Percentiles rank a stretch among this genome's conserved stretches.
Evolutionary conservation across 2,888 invertebrate species (phyloP).

Genomic region (Nezara viridula): DNA sequence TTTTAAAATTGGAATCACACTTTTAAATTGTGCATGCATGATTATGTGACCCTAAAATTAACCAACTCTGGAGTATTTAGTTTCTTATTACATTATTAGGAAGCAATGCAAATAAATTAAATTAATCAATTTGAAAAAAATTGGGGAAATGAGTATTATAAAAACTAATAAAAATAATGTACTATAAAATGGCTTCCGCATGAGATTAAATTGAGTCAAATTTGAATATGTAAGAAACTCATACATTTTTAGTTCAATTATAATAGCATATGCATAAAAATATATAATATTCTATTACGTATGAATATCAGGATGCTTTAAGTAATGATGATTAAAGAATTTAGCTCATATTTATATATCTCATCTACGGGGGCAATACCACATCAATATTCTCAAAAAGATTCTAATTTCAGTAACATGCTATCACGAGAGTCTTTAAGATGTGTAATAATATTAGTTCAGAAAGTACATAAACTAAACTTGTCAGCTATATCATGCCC

Average conservation of each 20-base stretch:
- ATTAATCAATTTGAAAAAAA: neutral
- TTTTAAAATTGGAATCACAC: slow-evolving; percentile 47
- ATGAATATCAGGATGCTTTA: slow-evolving; percentile 9
- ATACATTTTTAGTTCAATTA: slow-evolving; percentile 18
- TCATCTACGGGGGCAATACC: slow-evolving; percentile 53
- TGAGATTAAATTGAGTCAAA: neutral
- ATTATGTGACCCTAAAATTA: slow-evolving; percentile 51
- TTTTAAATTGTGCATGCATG: slow-evolving; percentile 49
- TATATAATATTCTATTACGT: neutral
- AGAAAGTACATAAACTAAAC: slow-evolving; percentile 42
- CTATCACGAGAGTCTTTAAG: slow-evolving; percentile 22
- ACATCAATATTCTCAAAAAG: slow-evolving; percentile 54
- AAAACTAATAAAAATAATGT: neutral
- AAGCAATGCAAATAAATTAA: slow-evolving; percentile 8
- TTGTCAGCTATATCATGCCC: slow-evolving; percentile 54
- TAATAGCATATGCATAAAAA: neutral
- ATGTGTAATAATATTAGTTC: slow-evolving; percentile 21
- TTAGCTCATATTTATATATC: slow-evolving; percentile 24
- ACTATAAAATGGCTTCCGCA: neutral
- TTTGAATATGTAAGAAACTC: neutral
- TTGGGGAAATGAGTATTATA: neutral
- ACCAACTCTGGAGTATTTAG: slow-evolving; percentile 40
- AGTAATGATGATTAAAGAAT: slow-evolving; percentile 51
- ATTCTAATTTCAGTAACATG: slow-evolving; percentile 54
- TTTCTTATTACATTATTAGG: slow-evolving; percentile 47